Evolutionary conservation across 1,140 invertebrate genomes (phyloP), one percentile per base, ranked within the genome.

Genomic region (Trichogramma pretiosum): DNA sequence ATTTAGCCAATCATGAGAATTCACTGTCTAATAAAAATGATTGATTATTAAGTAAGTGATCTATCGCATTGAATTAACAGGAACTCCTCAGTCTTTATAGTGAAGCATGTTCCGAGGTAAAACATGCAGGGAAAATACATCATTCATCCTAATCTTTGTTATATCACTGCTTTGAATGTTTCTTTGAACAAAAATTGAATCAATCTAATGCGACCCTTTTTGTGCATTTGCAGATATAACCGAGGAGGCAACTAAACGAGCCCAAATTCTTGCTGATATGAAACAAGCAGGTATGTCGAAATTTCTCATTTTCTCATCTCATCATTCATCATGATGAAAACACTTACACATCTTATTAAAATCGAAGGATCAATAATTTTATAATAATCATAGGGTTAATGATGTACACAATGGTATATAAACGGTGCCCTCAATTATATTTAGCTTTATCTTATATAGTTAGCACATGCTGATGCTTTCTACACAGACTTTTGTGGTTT

Each of bases 361-460:
- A 61, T 62, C 61, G 57, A 64, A 50, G 60, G 59, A 67, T 65
- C 61, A 64, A 58, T 68, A 61, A 61, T 56, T 50, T 39, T 40
- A 50, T 40, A 26, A 40, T 21, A n/a, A 34, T 50, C 41, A 43
- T 57, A 53, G 64, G n/a, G n/a, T n/a, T n/a, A n/a, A n/a, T n/a
- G n/a, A n/a, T n/a, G n/a, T n/a, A n/a, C 70, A 62, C 69, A 62
- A 55, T 66, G 53, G 56, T 61, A 54, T 62, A 59, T 21, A 64
- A 67, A 67, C 71, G 70, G 70, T 72, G 62, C 70, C 70, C 70
- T 71, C 68, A 63, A 68, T 70, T 70, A 70, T 70, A 71, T 72
- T 72, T 72, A 72, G 68, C 68, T 72, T 72, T 72, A 72, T 72
- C 70, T 72, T 72, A 57, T 54, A 70, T 72, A 71, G 67, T 67